Evolutionary conservation across 2,888 invertebrate species (phyloP), one percentile per base, ranked within the genome.

Genomic region (Apamea monoglypha): DNA sequence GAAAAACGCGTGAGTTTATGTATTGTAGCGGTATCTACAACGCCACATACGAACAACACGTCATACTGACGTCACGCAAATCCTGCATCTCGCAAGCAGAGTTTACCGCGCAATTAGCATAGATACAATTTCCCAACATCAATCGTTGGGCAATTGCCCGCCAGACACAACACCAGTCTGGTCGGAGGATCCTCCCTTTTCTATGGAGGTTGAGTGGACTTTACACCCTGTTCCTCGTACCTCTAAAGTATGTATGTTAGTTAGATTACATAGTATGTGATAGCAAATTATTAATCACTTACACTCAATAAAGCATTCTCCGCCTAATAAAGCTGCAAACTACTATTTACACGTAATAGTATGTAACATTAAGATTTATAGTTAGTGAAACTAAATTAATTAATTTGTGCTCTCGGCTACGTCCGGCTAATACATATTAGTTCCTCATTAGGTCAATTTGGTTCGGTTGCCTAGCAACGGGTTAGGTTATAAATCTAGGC

Each of bases 351-450:
- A 80, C 82, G 44, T 82, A 76, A 72, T 71, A 73, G 66, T 70
- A 53, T 18, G 29, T 72, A 75, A 32, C 78, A 84, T 81, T 90
- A 85, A 90, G 91, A 92, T 92, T 91, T 93, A 93, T 91, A 89
- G 88, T 67, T 87, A 88, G 82, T 91, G 90, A 88, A 90, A 89
- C 86, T 86, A 53, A 88, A 90, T 90, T 89, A 93, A 93, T 94
- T 92, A 93, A 94, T 94, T 92, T 89, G 90, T 89, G 91, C 88
- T 83, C 79, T 87, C 85, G 83, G 86, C 89, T 89, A 89, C 90
- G 84, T 84, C 89, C 83, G 79, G 84, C 83, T 91, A 91, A 91
- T 92, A 88, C 91, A 88, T 88, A 90, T 90, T 91, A 93, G 91
- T 89, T 91, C 90, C 91, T 91, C 90, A 91, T 92, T 92, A 92